phyloP scores from a whole-genome alignment of 2,888 invertebrate genomes.

The Scrobipalpa costella region DNA sequence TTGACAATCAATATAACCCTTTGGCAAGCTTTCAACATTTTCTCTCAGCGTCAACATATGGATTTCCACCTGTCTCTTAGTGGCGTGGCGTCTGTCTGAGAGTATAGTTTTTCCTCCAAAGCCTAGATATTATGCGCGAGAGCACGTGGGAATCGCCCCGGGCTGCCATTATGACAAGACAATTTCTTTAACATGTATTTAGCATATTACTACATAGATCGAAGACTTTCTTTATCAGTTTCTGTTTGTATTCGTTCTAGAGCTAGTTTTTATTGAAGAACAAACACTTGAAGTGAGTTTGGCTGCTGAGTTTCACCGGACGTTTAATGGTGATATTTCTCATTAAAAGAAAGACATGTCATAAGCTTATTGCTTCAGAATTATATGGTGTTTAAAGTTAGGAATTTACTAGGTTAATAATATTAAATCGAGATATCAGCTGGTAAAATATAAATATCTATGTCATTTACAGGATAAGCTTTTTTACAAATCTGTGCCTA shows the following conservation, averaged over 20 bases:
- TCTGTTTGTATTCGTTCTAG: not conserved
- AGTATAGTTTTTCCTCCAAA: constrained; percentile 10
- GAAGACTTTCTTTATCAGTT: not conserved
- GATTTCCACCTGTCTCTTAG: constrained; percentile 17
- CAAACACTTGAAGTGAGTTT: not conserved
- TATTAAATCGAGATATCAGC: too few species aligned
- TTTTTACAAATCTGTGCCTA: too few species aligned
- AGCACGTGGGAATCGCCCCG: constrained; percentile 21
- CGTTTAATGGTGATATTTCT: too few species aligned
- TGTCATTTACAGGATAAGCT: too few species aligned
- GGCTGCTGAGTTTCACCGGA: too few species aligned
- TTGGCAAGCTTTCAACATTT: constrained; percentile 13
- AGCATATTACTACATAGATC: constrained; percentile 4
- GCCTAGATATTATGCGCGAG: constrained; percentile 16
- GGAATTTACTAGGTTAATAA: too few species aligned
- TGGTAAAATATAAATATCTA: too few species aligned
- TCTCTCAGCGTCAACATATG: constrained; percentile 9
- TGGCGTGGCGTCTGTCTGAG: constrained; percentile 11
- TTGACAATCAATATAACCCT: constrained; percentile 10
- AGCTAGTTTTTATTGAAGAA: not conserved
- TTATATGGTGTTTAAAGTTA: too few species aligned
- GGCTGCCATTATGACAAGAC: constrained; percentile 1
- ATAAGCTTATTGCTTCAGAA: too few species aligned
- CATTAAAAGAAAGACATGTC: too few species aligned
- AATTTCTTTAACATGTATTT: not conserved